phyloP scores from a whole-genome alignment of 2,113 vertebrate genomes.

The Odobenus rosmarus region DNA sequence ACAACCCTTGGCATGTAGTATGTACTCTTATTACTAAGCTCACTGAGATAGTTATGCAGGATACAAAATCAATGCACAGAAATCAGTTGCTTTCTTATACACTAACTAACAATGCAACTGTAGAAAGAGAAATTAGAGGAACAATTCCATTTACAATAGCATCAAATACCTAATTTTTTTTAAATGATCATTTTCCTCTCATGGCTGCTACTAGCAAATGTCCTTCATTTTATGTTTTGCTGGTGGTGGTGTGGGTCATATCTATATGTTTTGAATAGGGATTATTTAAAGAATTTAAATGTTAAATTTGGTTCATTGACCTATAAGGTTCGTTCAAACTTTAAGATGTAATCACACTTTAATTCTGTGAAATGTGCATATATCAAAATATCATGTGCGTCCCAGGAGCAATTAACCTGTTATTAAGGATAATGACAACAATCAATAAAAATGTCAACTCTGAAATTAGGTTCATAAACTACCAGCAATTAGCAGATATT shows the following conservation, averaged over 20 bases:
- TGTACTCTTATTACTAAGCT: not conserved
- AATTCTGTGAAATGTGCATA: not conserved
- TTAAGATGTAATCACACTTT: not conserved
- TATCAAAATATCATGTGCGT: constrained; percentile 12
- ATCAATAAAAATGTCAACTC: constrained; percentile 52
- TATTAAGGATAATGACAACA: constrained; percentile 49
- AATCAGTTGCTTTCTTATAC: too few species aligned
- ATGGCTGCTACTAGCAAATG: not conserved
- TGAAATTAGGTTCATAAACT: constrained; percentile 41
- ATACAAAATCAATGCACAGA: too few species aligned
- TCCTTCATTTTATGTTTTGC: constrained; percentile 13
- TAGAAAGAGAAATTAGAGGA: too few species aligned
- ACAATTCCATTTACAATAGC: too few species aligned
- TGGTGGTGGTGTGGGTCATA: not conserved
- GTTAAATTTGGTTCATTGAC: constrained; percentile 16
- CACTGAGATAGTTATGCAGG: not conserved
- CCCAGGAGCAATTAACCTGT: constrained; percentile 18
- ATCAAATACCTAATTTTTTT: not conserved
- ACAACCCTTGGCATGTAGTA: not conserved
- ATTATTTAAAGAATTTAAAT: constrained; percentile 3
- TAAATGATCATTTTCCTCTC: not conserved
- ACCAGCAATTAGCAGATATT: not conserved
- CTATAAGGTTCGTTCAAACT: not conserved
- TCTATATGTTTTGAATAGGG: not conserved
- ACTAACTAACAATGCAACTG: too few species aligned